Percentiles rank a stretch among this genome's conserved stretches.
Evolutionary conservation across 2,888 invertebrate species (phyloP).

Genomic region (Tenthredo distinguenda): DNA sequence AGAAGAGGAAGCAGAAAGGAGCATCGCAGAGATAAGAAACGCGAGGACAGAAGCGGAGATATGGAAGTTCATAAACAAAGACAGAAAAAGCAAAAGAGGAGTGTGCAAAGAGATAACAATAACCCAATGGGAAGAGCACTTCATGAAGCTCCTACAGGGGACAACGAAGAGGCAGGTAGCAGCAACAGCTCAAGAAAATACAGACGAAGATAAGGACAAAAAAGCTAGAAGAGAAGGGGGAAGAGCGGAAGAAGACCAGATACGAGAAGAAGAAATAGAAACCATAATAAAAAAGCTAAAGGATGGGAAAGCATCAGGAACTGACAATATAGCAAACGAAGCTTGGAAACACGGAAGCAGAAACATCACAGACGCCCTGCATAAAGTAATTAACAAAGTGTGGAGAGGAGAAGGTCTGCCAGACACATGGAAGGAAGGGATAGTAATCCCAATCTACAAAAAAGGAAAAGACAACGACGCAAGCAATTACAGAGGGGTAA

Average conservation of each 20-base stretch:
- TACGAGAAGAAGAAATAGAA: not conserved
- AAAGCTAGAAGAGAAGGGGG: not conserved
- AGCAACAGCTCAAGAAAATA: not conserved
- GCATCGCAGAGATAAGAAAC: not conserved
- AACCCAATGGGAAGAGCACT: slow-evolving; percentile 34
- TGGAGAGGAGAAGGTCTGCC: not conserved
- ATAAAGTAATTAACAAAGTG: not conserved
- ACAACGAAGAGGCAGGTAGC: slow-evolving; percentile 44
- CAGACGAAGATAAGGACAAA: not conserved
- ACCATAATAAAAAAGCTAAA: not conserved
- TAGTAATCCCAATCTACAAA: not conserved
- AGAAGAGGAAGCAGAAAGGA: not conserved
- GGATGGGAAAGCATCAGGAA: not conserved
- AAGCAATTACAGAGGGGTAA: not conserved
- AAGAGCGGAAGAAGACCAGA: not conserved
- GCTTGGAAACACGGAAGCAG: not conserved
- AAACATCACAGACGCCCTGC: not conserved
- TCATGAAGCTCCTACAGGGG: slow-evolving; percentile 35
- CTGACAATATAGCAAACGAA: not conserved
- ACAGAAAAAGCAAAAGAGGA: slow-evolving; percentile 14
- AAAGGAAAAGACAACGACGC: not conserved
- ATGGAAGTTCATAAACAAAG: slow-evolving; percentile 36
- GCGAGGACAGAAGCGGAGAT: not conserved
- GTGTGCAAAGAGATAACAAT: not conserved
- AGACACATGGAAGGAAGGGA: not conserved